A percentile compares a stretch with the other conserved stretches of the same genome.
Conservation (phyloP, 2,888 invertebrate genomes). For the Dasysyrphus albostriatus region DNA sequence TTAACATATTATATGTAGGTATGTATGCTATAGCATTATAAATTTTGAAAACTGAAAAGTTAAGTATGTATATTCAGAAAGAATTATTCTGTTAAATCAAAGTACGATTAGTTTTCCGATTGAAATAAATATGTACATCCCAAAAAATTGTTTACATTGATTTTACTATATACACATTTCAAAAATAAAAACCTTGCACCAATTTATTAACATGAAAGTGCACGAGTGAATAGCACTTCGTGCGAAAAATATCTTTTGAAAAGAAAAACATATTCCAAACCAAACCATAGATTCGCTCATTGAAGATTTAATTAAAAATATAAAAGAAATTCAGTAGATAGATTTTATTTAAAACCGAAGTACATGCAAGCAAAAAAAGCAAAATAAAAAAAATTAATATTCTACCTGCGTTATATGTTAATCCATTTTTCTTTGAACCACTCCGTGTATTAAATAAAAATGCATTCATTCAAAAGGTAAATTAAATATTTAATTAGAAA, state of each 20-base stretch:
- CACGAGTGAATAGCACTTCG: neutral
- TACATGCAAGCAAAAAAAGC: slow-evolving; percentile 18
- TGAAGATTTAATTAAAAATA: neutral
- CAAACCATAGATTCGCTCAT: neutral
- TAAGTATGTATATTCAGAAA: too few relatives aligned
- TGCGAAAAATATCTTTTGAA: neutral
- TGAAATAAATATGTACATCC: too few relatives aligned
- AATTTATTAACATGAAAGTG: neutral
- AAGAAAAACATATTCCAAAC: neutral
- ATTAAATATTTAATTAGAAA: slow-evolving; percentile 61
- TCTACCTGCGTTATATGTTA: slow-evolving; percentile 43
- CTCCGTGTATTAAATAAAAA: slow-evolving; percentile 61
- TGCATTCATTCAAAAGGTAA: slow-evolving; percentile 62
- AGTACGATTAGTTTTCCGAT: too few relatives aligned
- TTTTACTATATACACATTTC: too few relatives aligned
- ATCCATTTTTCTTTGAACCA: slow-evolving; percentile 37
- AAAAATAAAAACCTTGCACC: neutral
- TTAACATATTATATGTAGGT: too few relatives aligned
- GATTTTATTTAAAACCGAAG: neutral
- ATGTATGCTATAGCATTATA: too few relatives aligned
- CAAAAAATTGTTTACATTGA: too few relatives aligned
- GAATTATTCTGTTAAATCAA: too few relatives aligned
- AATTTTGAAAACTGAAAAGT: too few relatives aligned
- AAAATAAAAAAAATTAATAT: slow-evolving; percentile 10
- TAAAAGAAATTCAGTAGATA: too few relatives aligned